Evolutionary conservation across 1,140 invertebrate genomes (phyloP).

Genomic region (Panagrolaimus sp.): DNA sequence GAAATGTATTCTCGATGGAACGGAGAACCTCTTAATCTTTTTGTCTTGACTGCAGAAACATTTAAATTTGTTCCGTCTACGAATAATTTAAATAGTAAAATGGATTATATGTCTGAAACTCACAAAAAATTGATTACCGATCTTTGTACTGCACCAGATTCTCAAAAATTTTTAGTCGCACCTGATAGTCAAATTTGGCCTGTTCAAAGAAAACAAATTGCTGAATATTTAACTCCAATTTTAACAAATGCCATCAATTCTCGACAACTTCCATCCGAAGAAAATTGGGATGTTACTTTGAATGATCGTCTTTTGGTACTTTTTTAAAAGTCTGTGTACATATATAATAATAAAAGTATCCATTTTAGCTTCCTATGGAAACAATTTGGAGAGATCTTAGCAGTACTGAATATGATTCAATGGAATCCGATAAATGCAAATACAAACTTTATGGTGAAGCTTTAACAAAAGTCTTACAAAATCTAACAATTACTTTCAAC

Average conservation of each 20-base stretch:
- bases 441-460: not conserved
- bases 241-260: too few species aligned
- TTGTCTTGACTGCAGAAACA: too few species aligned
- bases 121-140: too few species aligned
- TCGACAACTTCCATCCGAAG: not conserved
- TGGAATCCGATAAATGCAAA: not conserved
- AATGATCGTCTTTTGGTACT: too few species aligned
- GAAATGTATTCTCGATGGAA: too few species aligned
- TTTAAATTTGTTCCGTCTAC: too few species aligned
- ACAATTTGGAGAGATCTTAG: not conserved
- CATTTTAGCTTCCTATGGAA: slow-evolving; percentile 2
- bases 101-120: too few species aligned
- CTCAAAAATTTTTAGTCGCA: not conserved
- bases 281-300: too few species aligned
- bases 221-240: not conserved
- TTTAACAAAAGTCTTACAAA: not conserved
- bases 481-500: not conserved
- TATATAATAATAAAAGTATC: not conserved
- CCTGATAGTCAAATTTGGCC: not conserved
- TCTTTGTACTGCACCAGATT: not conserved
- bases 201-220: not conserved
- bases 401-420: not conserved
- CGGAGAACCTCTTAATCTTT: too few species aligned
- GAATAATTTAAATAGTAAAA: too few species aligned
- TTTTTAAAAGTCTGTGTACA: too few species aligned